A percentile compares a stretch with the other conserved stretches of the same genome.
phyloP scores from a whole-genome alignment of 1,140 invertebrate genomes.

The Homalodisca vitripennis region DNA sequence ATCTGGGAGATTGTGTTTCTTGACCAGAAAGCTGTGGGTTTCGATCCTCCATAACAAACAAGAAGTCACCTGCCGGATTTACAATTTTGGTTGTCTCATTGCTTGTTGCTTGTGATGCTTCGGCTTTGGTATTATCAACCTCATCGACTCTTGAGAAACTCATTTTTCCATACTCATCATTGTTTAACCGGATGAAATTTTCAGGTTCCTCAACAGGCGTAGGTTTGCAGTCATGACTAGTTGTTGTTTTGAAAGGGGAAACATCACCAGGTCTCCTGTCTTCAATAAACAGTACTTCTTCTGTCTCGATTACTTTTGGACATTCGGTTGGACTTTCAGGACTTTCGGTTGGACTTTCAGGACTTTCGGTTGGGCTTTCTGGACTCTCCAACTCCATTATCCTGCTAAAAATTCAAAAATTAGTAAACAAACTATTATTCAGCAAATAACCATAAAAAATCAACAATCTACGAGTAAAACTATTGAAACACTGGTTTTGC shows the following conservation, averaged over 20 bases:
- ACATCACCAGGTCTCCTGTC: slow-evolving; percentile 6
- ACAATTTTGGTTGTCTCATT: background rate
- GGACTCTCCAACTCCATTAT: background rate
- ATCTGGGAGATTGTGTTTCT: background rate
- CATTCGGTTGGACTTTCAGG: background rate
- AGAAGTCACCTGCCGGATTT: background rate
- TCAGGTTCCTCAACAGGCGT: background rate
- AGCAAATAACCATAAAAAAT: too few relatives aligned
- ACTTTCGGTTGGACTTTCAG: background rate
- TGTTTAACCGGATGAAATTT: background rate
- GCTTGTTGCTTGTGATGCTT: background rate
- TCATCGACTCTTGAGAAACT: background rate
- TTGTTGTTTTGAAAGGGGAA: background rate
- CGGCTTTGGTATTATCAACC: background rate
- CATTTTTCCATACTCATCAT: background rate
- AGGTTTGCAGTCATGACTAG: background rate
- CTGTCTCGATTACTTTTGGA: background rate
- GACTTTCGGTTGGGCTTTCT: too few relatives aligned
- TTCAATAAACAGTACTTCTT: slow-evolving; percentile 12
- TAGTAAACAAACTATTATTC: too few relatives aligned
- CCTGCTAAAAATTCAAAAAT: too few relatives aligned
- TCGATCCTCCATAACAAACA: background rate
- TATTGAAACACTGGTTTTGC: too few relatives aligned
- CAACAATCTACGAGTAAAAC: too few relatives aligned
- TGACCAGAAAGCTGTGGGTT: slow-evolving; percentile 1